Evolutionary conservation across 2,888 invertebrate genomes (phyloP).

Genomic region (Pantelozetes paolii): DNA sequence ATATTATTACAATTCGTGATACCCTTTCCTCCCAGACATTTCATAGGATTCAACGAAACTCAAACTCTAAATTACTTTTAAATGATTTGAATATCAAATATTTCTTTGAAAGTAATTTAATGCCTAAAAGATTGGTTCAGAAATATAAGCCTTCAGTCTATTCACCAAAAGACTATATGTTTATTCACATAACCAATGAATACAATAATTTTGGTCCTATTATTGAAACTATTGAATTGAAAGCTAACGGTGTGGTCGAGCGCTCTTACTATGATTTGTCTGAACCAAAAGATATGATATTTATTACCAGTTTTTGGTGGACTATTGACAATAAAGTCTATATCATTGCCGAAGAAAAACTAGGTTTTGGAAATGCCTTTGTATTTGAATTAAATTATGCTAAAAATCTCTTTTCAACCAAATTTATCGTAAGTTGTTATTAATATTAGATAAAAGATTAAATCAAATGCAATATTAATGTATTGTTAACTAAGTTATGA

Average conservation of each 20-base stretch:
- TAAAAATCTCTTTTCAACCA: neutral
- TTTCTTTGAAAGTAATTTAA: slow-evolving; percentile 1
- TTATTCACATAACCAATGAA: neutral
- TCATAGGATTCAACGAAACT: neutral
- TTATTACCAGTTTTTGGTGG: slow-evolving; percentile 16
- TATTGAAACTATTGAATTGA: neutral
- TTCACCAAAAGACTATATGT: neutral
- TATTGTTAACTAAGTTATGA: too few species aligned
- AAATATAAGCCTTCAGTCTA: slow-evolving; percentile 24
- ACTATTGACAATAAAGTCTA: neutral
- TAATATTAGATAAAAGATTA: neutral
- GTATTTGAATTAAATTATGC: neutral
- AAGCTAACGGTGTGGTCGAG: neutral
- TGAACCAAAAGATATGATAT: neutral
- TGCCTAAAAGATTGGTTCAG: neutral
- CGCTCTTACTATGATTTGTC: neutral
- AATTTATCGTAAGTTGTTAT: neutral
- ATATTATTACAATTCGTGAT: neutral
- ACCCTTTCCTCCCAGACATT: too few species aligned
- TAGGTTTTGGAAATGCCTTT: neutral
- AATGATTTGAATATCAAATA: neutral
- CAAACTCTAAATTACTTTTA: neutral
- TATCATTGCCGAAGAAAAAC: neutral
- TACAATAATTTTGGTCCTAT: neutral
- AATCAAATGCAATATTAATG: too few species aligned